Base-by-base conservation (phyloP, 2,113 vertebrate species). In the Illadopsis cleaveri region DNA sequence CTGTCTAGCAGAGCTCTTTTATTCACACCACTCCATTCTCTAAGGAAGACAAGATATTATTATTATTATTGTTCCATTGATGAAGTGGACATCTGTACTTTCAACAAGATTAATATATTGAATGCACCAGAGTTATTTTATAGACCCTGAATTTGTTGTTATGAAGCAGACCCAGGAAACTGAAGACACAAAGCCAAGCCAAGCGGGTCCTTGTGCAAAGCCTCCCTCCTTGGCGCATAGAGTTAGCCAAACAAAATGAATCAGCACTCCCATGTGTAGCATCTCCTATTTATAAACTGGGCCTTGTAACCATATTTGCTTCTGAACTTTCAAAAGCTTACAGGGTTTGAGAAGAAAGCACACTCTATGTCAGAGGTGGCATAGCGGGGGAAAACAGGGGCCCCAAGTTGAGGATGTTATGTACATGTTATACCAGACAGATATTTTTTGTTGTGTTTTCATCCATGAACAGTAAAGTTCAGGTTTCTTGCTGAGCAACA, bases 1-100 rank as follows among this genome's bases (percentile, higher is more conserved):
- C 94, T 95, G 79, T 95, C 88, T 95, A 90, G 82, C 72, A 86
- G 80, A 94, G 80, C 80, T 81, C 82, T 97, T 90, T 92, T 96
- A 93, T 94, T 93, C 86, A 71, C 65, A 86, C 64, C 57, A 84
- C 40, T 90, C 44, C 37, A 71, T 69, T 92, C 88, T 89, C 86
- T 94, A 89, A 92, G 95, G 84, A 95, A 96, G 94, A 95, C 76
- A 90, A 75, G 64, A 68, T 92, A 82, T 80, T 93, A 82, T 80
- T 93, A 76, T 93, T 93, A 61, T 92, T 91, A 61, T 86, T 92
- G 40, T 76, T 94, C 78, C 45, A 62, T 56, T 90, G 82, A 91
- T 83, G 51, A 93, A 93, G 81, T 83, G 27, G 78, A 80, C 56
- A 68, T 92, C 56, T 92, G 64, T 35, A 44, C 76, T 93, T 96